A percentile compares a stretch with the other conserved stretches of the same genome.
phyloP scores from a whole-genome alignment of 2,113 vertebrate genomes.

The Sturnus vulgaris region DNA sequence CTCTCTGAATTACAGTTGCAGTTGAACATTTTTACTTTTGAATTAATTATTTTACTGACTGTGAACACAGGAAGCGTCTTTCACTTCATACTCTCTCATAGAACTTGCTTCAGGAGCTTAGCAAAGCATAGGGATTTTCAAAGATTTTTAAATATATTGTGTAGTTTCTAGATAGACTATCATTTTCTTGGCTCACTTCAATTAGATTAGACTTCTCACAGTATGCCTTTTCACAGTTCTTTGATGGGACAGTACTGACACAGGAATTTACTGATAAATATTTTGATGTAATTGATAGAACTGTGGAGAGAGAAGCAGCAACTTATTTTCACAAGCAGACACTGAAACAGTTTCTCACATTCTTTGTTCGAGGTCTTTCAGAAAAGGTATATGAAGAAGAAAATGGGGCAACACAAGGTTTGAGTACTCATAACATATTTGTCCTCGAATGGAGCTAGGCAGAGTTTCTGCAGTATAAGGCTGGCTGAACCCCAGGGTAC shows the following conservation, averaged over 20 bases:
- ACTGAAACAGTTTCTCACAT: not conserved
- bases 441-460: not conserved
- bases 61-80: not conserved
- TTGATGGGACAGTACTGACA: not conserved
- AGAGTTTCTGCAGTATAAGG: not conserved
- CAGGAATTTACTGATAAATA: not conserved
- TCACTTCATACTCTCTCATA: not conserved
- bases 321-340: not conserved
- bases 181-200: not conserved
- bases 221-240: not conserved
- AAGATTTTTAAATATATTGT: not conserved
- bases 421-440: not conserved
- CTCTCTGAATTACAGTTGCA: not conserved
- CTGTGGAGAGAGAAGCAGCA: not conserved
- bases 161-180: rapidly evolving
- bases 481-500: not conserved
- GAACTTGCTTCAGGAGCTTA: not conserved
- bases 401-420: not conserved
- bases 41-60: not conserved
- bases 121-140: not conserved
- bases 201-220: not conserved
- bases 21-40: not conserved
- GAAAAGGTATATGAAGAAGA: not conserved
- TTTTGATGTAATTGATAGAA: not conserved
- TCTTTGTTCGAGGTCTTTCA: not conserved